phyloP scores from a whole-genome alignment of 1,140 invertebrate species.

The Colletes gigas region DNA sequence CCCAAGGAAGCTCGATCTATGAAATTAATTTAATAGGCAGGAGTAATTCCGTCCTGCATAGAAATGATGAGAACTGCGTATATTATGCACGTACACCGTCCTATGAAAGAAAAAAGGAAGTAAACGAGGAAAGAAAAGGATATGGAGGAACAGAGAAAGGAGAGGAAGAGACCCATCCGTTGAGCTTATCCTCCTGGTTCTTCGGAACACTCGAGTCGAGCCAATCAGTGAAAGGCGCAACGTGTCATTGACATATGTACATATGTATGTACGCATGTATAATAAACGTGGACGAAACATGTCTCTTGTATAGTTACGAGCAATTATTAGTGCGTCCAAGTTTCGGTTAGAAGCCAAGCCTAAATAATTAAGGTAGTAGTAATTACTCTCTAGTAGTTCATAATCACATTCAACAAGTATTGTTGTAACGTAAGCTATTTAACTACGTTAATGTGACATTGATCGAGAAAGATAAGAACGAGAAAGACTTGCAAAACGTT shows the following conservation, averaged over 20 bases:
- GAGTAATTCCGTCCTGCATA: slow-evolving; percentile 13
- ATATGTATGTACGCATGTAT: slow-evolving; percentile 10
- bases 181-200: slow-evolving; percentile 53
- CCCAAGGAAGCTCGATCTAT: slow-evolving; percentile 39
- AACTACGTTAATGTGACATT: too few species aligned
- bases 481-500: too few species aligned
- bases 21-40: slow-evolving; percentile 45
- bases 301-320: background rate
- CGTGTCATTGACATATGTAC: slow-evolving; percentile 53
- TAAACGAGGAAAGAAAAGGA: slow-evolving; percentile 7
- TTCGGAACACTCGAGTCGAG: slow-evolving; percentile 33
- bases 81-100: slow-evolving; percentile 29
- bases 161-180: slow-evolving; percentile 64
- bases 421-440: too few species aligned
- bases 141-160: background rate
- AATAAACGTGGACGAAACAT: background rate
- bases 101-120: slow-evolving; percentile 34
- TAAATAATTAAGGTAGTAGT: too few species aligned
- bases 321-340: background rate
- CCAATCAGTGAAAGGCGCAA: slow-evolving; percentile 54
- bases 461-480: too few species aligned
- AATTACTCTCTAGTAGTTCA: too few species aligned
- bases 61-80: slow-evolving; percentile 39
- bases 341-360: background rate
- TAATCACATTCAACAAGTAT: too few species aligned